Base-by-base conservation (phyloP, 37 sponge, comb jelly and placozoan species). In the Eunapius fragilis region DNA sequence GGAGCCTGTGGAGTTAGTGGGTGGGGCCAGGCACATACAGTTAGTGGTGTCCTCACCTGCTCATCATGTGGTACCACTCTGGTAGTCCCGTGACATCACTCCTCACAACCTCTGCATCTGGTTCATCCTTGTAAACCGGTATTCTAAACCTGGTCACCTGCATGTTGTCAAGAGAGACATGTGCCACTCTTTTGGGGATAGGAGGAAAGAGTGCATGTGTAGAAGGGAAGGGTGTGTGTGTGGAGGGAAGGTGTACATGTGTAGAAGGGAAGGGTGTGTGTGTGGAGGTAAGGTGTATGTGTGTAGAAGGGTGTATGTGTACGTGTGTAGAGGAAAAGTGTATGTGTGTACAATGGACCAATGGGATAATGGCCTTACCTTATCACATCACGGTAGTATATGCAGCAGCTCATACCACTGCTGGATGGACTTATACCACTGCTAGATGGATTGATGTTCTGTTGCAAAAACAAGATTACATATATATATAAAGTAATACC, bases 81-180 rank as follows among this genome's bases (percentile, higher is more conserved):
- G 89, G 89, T 5, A 92, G 85, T 0, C 79, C 71, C 0, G 68
- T 50, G 13, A 74, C 70, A 23, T 71, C 41, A n/a, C 81, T 69
- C 2, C 75, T 88, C 38, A 88, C 10, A 33, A 49, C 34, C 36
- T 31, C 68, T 33, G 89, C 69, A 71, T 92, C 92, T 19, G 80
- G 71, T 41, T 88, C 80, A 25, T 37, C 68, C 24, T 79, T 70
- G 32, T 69, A 69, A 10, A 22, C 41, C 33, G 85, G 72, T 25
- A 92, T 26, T 48, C 85, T 24, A 73, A 92, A 92, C 89, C 89
- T 92, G 69, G 89, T 88, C 25, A 88, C 45, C 85, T 92, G 92
- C 19, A 86, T 75, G 32, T 92, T 89, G 58, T 58, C 58, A 58
- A 58, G 14, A 19, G 58, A 4, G 17, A 58, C 22, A 17, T 58